Evolutionary conservation across 2,888 invertebrate species (phyloP).

Genomic region (Sepiola atlantica): DNA sequence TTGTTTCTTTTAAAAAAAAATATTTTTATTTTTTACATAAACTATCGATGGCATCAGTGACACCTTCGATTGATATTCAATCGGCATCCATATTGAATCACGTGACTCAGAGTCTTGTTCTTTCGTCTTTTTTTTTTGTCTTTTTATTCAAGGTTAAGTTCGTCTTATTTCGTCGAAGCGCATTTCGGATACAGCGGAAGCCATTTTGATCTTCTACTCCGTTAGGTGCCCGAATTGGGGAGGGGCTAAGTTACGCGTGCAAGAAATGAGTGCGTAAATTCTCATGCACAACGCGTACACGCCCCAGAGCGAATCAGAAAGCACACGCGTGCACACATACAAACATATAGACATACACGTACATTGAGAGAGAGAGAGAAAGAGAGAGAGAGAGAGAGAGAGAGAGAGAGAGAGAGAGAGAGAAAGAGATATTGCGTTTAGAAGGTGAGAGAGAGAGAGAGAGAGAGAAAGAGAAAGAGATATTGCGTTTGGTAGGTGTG

Average conservation of each 20-base stretch:
- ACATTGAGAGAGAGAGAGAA: background rate
- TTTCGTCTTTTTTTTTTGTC: background rate
- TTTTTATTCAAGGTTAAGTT: constrained; percentile 12
- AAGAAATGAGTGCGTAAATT: background rate
- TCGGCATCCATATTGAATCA: background rate
- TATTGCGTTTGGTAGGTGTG: too few relatives aligned
- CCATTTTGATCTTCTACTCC: background rate
- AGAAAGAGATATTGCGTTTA: background rate
- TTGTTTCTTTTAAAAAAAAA: background rate
- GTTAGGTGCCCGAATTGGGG: background rate
- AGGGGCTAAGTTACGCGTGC: background rate
- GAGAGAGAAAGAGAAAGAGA: too few relatives aligned
- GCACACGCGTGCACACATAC: too few relatives aligned
- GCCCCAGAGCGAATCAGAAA: background rate
- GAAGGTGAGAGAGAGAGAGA: too few relatives aligned
- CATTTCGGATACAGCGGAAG: background rate
- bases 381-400: background rate
- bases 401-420: background rate
- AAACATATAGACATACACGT: too few relatives aligned
- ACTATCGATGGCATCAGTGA: background rate
- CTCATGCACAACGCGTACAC: background rate
- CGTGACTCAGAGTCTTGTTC: background rate
- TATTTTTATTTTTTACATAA: background rate
- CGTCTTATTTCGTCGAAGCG: background rate
- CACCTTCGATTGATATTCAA: constrained; percentile 32